Conservation (phyloP, 1,140 invertebrate genomes). For the Chrysopa pallens region DNA sequence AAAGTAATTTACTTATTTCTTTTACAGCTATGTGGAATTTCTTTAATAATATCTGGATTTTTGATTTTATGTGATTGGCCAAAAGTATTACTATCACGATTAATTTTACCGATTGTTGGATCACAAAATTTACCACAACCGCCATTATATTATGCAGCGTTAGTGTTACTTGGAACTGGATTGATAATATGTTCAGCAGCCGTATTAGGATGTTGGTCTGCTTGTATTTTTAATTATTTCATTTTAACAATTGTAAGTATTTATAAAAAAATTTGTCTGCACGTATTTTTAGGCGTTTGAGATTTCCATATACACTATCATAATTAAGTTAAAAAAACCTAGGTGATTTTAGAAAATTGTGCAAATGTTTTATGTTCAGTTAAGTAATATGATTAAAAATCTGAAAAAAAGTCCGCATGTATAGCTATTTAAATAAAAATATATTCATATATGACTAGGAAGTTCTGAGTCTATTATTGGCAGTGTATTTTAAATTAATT, state of each 20-base stretch:
- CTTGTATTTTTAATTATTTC: slow-evolving; percentile 50
- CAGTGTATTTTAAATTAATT: no score
- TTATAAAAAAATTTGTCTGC: no score
- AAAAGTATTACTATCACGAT: slow-evolving; percentile 44
- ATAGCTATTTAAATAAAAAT: no score
- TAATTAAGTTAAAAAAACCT: no score
- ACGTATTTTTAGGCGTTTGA: no score
- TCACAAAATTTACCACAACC: slow-evolving; percentile 36
- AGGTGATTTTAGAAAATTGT: no score
- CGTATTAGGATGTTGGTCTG: slow-evolving; percentile 59
- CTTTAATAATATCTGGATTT: slow-evolving; percentile 46
- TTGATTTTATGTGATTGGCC: slow-evolving; percentile 46
- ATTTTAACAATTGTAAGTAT: slow-evolving; percentile 43
- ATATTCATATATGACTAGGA: no score
- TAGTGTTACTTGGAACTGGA: slow-evolving; percentile 42
- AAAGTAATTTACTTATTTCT: not conserved
- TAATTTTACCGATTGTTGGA: slow-evolving; percentile 35
- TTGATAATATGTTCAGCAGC: slow-evolving; percentile 41
- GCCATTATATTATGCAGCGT: slow-evolving; percentile 51
- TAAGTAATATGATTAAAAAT: no score
- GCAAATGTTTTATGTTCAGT: no score
- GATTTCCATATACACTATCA: no score
- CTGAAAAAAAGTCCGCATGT: no score
- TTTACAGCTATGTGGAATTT: slow-evolving; percentile 47
- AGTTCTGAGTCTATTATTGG: no score